Percentiles rank a stretch among this genome's conserved stretches.
Conservation (phyloP, 2,113 vertebrate species). For the Capreolus pygargus region DNA sequence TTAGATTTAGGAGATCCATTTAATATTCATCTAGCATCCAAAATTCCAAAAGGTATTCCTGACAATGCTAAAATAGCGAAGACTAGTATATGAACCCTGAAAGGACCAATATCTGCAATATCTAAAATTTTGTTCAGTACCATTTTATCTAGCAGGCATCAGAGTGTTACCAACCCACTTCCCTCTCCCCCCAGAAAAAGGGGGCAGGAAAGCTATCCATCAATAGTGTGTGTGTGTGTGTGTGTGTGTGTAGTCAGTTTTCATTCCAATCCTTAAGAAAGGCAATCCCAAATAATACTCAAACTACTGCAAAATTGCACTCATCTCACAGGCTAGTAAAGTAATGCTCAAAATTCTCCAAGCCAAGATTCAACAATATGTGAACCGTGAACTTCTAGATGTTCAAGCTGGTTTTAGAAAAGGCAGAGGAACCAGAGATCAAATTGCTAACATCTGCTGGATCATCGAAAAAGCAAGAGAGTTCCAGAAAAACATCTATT, state of each 20-base stretch:
- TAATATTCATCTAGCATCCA: not conserved
- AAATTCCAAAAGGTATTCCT: not conserved
- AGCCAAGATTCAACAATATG: too few species aligned
- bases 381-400: too few species aligned
- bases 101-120: not conserved
- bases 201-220: not conserved
- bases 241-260: not conserved
- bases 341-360: too few species aligned
- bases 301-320: too few species aligned
- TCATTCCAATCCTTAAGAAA: too few species aligned
- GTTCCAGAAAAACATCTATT: too few species aligned
- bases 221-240: not conserved
- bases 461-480: too few species aligned
- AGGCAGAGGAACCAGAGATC: too few species aligned
- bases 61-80: not conserved
- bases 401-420: too few species aligned
- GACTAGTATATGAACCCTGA: not conserved
- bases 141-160: not conserved
- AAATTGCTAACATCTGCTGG: too few species aligned
- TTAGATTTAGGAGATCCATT: not conserved
- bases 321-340: too few species aligned
- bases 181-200: rapidly evolving
- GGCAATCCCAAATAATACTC: too few species aligned
- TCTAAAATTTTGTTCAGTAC: not conserved
- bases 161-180: not conserved